phyloP scores from a whole-genome alignment of 1,140 invertebrate genomes.

The Pogonomyrmex californicus region DNA sequence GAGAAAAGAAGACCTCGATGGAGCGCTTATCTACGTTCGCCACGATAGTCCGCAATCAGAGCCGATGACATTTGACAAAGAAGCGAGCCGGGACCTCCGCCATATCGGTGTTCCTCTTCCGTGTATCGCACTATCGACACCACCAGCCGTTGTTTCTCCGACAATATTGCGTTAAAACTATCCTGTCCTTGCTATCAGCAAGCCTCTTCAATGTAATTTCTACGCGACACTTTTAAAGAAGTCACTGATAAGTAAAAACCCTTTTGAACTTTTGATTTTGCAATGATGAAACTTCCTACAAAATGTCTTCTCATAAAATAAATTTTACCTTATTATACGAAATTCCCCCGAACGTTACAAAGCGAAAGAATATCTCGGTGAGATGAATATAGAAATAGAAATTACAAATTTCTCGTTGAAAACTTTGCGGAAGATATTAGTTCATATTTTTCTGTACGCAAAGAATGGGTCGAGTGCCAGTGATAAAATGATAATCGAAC shows the following conservation, averaged over 20 bases:
- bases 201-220: background rate
- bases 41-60: constrained; percentile 69
- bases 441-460: background rate
- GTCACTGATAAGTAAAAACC: too few relatives aligned
- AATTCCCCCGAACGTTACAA: background rate
- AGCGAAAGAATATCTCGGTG: background rate
- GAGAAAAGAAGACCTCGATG: constrained; percentile 1
- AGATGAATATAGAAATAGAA: background rate
- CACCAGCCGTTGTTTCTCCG: constrained; percentile 40
- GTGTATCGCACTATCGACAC: constrained; percentile 54
- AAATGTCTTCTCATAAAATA: background rate
- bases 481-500: constrained; percentile 1
- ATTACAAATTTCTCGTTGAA: background rate
- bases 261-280: background rate
- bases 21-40: constrained; percentile 25
- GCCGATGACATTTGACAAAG: constrained; percentile 76
- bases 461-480: background rate
- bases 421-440: background rate
- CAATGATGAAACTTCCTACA: background rate
- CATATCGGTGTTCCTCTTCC: constrained; percentile 71
- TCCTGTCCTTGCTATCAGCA: background rate
- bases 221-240: background rate
- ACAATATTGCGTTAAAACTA: constrained; percentile 36
- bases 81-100: constrained; percentile 59
- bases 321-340: background rate